Percentiles rank a stretch among this genome's conserved stretches.
Evolutionary conservation across 1,140 invertebrate genomes (phyloP).

Genomic region (Drosophila guanche): DNA sequence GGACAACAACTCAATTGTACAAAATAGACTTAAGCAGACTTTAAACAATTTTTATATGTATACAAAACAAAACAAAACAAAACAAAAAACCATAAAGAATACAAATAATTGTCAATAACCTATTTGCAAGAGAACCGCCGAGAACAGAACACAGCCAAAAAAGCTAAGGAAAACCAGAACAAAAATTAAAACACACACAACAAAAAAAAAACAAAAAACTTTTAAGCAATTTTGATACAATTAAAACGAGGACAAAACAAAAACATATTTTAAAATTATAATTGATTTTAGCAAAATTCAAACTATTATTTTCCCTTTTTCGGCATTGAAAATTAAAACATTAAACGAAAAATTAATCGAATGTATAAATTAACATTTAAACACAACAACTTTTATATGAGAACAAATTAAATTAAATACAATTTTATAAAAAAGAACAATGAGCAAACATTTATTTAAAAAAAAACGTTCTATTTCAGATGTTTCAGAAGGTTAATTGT

Average conservation of each 20-base stretch:
- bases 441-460: not conserved
- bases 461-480: not conserved
- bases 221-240: slow-evolving; percentile 72
- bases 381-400: slow-evolving; percentile 74
- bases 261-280: slow-evolving; percentile 68
- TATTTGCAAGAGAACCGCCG: slow-evolving; percentile 59
- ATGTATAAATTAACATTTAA: slow-evolving; percentile 61
- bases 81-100: slow-evolving; percentile 7
- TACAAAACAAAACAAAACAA: slow-evolving; percentile 51
- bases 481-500: too few species aligned
- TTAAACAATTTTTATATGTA: slow-evolving; percentile 61
- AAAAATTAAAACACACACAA: slow-evolving; percentile 25
- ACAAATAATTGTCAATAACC: slow-evolving; percentile 54
- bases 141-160: too few species aligned
- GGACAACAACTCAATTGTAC: slow-evolving; percentile 78
- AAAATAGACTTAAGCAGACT: slow-evolving; percentile 74
- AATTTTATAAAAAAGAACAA: slow-evolving; percentile 62
- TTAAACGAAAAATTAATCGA: slow-evolving; percentile 49
- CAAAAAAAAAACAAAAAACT: slow-evolving; percentile 26
- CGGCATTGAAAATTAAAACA: slow-evolving; percentile 43
- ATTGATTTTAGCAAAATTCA: slow-evolving; percentile 74
- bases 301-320: slow-evolving; percentile 53
- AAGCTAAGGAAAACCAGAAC: slow-evolving; percentile 27
- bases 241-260: slow-evolving; percentile 9
- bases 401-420: slow-evolving; percentile 57